Percentiles rank a stretch among this genome's conserved stretches.
Conservation (phyloP, 2,113 vertebrate species). For the Eulacestoma nigropectus region DNA sequence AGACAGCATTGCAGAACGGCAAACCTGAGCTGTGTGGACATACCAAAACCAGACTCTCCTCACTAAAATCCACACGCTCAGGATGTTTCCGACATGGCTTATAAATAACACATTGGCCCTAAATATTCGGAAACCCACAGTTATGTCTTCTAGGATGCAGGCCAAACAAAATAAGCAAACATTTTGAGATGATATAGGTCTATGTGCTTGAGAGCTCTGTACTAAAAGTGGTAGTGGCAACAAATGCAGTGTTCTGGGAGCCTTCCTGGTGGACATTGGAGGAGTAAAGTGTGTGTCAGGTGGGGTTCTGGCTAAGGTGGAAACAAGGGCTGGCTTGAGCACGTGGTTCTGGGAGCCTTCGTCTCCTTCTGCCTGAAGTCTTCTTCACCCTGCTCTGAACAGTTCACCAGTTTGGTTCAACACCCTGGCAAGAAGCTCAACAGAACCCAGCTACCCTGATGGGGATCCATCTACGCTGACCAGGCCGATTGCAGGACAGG, state of each 20-base stretch:
- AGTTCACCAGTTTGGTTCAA: not conserved
- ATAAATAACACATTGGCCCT: constrained; percentile 57
- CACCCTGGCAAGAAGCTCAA: not conserved
- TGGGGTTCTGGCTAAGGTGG: not conserved
- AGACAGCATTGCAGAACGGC: not conserved
- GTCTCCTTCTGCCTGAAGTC: not conserved
- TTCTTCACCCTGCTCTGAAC: not conserved
- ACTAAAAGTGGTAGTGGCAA: not conserved
- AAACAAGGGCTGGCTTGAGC: not conserved
- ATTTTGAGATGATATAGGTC: not conserved
- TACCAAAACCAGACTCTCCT: constrained; percentile 18
- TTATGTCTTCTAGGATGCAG: constrained; percentile 36
- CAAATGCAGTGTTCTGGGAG: not conserved
- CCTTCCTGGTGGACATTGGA: not conserved
- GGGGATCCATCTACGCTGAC: not conserved
- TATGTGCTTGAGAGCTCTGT: not conserved
- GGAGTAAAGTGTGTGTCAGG: not conserved
- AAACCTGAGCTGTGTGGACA: not conserved
- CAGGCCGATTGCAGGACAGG: rapidly evolving
- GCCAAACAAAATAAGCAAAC: constrained; percentile 32
- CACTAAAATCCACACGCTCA: constrained; percentile 36
- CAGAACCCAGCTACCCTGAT: not conserved
- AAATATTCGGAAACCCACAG: constrained; percentile 63
- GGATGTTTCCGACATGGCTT: constrained; percentile 39
- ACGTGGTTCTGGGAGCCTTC: not conserved